These are phyloP conservation scores for Epizoanthus ramosus DNA, from an alignment of 92 coral and sea anemone genomes.

Conservation along the genomic window DNA sequence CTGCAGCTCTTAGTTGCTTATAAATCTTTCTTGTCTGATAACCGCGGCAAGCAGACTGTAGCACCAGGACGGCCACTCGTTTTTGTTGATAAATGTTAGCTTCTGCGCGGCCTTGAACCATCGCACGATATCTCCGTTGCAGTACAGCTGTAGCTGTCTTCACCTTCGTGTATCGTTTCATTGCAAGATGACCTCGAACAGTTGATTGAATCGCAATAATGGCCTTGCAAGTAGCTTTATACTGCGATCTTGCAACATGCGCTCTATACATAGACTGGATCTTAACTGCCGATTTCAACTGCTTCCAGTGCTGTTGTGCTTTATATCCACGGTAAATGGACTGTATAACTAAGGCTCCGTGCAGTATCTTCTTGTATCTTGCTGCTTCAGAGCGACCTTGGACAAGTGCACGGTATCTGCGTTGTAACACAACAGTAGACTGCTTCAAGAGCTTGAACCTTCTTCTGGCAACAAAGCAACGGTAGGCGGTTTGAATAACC, in stretches of 20 bases:
- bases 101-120: constrained; percentile 28
- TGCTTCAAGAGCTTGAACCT: constrained; percentile 33
- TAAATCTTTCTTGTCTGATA: constrained; percentile 52
- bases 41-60: constrained; percentile 86
- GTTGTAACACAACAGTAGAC: constrained; percentile 53
- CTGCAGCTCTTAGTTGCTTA: constrained; percentile 27
- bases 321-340: constrained; percentile 56
- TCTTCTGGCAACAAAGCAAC: constrained; percentile 40
- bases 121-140: constrained; percentile 43
- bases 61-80: constrained; percentile 49
- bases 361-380: constrained; percentile 48
- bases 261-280: constrained; percentile 77
- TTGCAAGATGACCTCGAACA: constrained; percentile 45
- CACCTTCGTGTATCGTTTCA: constrained; percentile 53
- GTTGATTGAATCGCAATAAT: constrained; percentile 61
- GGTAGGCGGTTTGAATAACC: constrained; percentile 63
- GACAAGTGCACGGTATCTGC: constrained; percentile 65
- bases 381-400: constrained; percentile 50
- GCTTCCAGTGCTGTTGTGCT: constrained; percentile 45
- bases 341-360: constrained; percentile 43
- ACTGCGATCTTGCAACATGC: constrained; percentile 54
- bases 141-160: constrained; percentile 52
- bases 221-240: constrained; percentile 46
- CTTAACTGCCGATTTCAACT: constrained; percentile 51
- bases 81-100: constrained; percentile 21